phyloP scores from a whole-genome alignment of 1,140 invertebrate species.

The Tyrophagus putrescentiae region DNA sequence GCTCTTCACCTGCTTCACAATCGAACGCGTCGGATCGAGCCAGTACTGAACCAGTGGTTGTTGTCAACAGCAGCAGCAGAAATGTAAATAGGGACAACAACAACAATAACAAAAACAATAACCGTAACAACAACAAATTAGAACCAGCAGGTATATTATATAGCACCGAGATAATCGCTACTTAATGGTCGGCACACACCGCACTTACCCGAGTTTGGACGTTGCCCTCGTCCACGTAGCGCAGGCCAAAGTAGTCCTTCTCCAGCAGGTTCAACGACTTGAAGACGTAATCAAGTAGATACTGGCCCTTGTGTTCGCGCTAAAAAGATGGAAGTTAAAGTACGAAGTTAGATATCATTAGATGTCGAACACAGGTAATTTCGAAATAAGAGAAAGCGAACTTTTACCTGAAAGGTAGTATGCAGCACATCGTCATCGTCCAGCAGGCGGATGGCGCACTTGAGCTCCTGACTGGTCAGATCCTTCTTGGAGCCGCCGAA shows the following conservation, averaged over 20 bases:
- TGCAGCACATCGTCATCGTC: conserved; percentile 87
- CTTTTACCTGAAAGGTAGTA: conserved; percentile 77
- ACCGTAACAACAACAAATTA: not conserved
- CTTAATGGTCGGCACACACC: too few species aligned
- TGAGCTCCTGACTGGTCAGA: conserved; percentile 60
- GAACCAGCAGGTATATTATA: not conserved
- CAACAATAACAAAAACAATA: not conserved
- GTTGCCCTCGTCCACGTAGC: conserved; percentile 88
- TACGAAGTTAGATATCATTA: conserved; percentile 8
- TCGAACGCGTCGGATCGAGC: conserved; percentile 81
- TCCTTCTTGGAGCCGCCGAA: conserved; percentile 65
- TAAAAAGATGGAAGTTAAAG: conserved; percentile 34
- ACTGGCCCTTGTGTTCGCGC: conserved; percentile 82
- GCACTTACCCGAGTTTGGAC: too few species aligned
- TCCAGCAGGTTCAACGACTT: conserved; percentile 81
- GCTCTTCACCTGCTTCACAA: conserved; percentile 87
- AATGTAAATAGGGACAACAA: not conserved
- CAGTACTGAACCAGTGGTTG: conserved; percentile 93
- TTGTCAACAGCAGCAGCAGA: conserved; percentile 36
- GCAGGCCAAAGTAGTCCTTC: conserved; percentile 90
- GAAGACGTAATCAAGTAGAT: conserved; percentile 81
- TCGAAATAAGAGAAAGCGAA: not conserved
- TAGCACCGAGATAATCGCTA: conserved; percentile 48
- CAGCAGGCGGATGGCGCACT: conserved; percentile 78
- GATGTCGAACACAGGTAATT: not conserved